Conservation (phyloP, 2,797 vertebrate genomes). For the Rhabdomys pumilio region DNA sequence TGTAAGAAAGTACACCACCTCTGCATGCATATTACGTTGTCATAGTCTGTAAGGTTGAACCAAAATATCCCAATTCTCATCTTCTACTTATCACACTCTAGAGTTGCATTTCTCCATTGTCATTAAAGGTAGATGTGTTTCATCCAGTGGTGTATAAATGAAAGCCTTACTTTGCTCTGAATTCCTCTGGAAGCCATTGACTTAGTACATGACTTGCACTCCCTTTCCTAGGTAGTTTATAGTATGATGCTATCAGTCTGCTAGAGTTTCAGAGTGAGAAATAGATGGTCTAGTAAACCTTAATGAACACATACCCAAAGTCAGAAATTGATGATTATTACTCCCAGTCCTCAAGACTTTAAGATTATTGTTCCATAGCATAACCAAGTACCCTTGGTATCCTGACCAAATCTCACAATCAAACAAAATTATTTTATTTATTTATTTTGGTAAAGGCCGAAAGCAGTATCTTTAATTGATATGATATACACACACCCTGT, state of each 20-base stretch:
- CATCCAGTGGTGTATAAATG: neutral
- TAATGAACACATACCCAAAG: neutral
- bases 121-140: neutral
- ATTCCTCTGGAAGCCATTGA: neutral
- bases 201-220: neutral
- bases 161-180: neutral
- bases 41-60: neutral
- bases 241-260: neutral
- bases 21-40: neutral
- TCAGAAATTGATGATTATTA: conserved; percentile 5
- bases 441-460: neutral
- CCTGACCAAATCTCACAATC: too few relatives aligned
- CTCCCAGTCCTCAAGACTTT: neutral
- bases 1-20: neutral
- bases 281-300: neutral
- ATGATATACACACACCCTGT: neutral
- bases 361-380: neutral
- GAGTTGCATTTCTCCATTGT: neutral
- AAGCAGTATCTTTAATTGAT: neutral
- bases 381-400: neutral
- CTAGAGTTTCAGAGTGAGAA: neutral
- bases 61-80: neutral
- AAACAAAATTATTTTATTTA: neutral
- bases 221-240: neutral
- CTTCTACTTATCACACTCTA: neutral